Conservation (phyloP, 92 coral and sea anemone genomes). For the Umimayanthus kanabou region DNA sequence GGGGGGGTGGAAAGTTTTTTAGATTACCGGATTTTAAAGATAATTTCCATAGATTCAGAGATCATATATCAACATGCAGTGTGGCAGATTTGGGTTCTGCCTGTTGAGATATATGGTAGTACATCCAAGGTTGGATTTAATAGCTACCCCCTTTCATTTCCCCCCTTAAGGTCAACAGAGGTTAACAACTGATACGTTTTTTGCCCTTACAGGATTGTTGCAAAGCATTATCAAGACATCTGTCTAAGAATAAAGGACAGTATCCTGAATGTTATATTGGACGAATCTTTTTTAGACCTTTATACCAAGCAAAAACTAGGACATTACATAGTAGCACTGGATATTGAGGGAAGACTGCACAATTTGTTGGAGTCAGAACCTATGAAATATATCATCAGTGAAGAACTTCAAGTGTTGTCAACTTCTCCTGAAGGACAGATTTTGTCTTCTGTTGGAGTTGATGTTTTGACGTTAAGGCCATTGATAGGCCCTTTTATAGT, state of each 20-base stretch:
- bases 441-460: slow-evolving; percentile 60
- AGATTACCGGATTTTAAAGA: no score
- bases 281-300: slow-evolving; percentile 69
- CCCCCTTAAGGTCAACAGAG: no score
- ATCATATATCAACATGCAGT: no score
- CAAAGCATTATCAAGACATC: slow-evolving; percentile 65
- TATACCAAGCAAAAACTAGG: slow-evolving; percentile 72
- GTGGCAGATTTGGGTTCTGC: no score
- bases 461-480: slow-evolving; percentile 54
- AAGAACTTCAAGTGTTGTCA: slow-evolving; percentile 64
- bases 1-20: no score
- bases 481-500: slow-evolving; percentile 71
- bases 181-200: background rate
- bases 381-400: slow-evolving; percentile 69
- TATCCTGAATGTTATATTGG: slow-evolving; percentile 60
- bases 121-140: no score
- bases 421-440: slow-evolving; percentile 80
- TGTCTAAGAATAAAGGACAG: slow-evolving; percentile 66
- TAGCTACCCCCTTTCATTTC: background rate
- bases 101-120: no score
- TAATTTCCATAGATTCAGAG: no score
- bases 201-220: slow-evolving; percentile 55
- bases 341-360: slow-evolving; percentile 76
- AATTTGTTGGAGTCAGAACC: slow-evolving; percentile 71
- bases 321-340: slow-evolving; percentile 67